Conservation (phyloP, 2,888 invertebrate species). For the Aphodius granarius region DNA sequence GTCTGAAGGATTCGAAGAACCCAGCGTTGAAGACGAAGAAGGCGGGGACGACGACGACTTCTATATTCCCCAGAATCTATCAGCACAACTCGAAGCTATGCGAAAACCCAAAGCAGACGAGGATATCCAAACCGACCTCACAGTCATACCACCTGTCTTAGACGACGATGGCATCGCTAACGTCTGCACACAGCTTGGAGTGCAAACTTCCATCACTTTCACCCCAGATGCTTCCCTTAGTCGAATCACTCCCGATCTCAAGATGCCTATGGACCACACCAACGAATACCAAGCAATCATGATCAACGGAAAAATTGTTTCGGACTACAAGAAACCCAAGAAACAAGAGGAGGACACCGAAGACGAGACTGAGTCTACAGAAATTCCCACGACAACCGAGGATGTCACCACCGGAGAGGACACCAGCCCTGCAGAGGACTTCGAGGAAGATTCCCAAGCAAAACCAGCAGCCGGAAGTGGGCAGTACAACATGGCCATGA, state of each 20-base stretch:
- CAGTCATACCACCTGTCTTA: slow-evolving; percentile 38
- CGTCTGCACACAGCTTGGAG: slow-evolving; percentile 33
- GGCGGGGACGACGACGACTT: background rate
- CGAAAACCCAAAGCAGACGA: slow-evolving; percentile 16
- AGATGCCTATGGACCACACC: slow-evolving; percentile 25
- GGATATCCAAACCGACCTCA: slow-evolving; percentile 37
- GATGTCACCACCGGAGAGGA: background rate
- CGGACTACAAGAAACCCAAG: background rate
- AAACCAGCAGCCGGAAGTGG: slow-evolving; percentile 12
- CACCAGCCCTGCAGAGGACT: background rate
- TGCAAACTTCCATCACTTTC: slow-evolving; percentile 38
- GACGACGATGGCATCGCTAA: slow-evolving; percentile 36
- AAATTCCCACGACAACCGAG: background rate
- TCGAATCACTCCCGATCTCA: slow-evolving; percentile 29
- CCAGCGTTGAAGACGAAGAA: background rate
- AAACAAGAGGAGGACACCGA: background rate
- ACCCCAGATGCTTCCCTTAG: slow-evolving; percentile 32
- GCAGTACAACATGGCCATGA: slow-evolving; percentile 7
- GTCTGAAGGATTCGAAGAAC: background rate
- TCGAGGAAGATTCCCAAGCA: background rate
- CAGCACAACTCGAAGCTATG: slow-evolving; percentile 6
- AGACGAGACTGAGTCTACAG: background rate
- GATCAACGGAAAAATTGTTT: slow-evolving; percentile 20
- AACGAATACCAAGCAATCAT: slow-evolving; percentile 20
- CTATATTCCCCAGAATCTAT: background rate